Conservation (phyloP, 2,113 vertebrate species). For the Eolophus roseicapilla region DNA sequence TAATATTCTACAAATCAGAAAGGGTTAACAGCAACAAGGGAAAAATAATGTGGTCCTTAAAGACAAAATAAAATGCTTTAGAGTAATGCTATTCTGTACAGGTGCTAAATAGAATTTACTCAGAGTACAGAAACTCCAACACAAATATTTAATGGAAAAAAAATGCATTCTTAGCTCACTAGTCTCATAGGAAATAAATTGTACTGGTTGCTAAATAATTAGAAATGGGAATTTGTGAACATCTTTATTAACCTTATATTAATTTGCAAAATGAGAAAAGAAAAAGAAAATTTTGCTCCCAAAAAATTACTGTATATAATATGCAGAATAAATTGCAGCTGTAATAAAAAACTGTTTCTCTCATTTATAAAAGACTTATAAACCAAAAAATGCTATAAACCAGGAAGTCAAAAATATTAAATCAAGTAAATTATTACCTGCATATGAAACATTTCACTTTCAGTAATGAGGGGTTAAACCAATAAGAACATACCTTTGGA, state of each 20-base stretch:
- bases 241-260: constrained; percentile 74
- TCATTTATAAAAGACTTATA: not conserved
- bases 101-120: constrained; percentile 40
- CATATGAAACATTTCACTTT: not conserved
- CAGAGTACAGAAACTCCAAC: constrained; percentile 24
- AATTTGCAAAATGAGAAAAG: constrained; percentile 65
- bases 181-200: constrained; percentile 70
- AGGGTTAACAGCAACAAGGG: not conserved
- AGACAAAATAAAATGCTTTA: not conserved
- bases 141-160: constrained; percentile 63
- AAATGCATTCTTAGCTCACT: constrained; percentile 41
- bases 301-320: constrained; percentile 30
- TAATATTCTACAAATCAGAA: not conserved
- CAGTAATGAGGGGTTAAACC: not conserved
- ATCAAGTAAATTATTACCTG: not conserved
- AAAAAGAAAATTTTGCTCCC: constrained; percentile 33
- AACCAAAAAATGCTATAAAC: not conserved
- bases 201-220: constrained; percentile 72
- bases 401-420: constrained; percentile 13
- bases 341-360: constrained; percentile 9
- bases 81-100: not conserved
- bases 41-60: not conserved
- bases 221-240: constrained; percentile 70
- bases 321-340: constrained; percentile 17
- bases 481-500: not conserved